Conservation (phyloP, 2,113 vertebrate species). For the Lucifuga dentata region DNA sequence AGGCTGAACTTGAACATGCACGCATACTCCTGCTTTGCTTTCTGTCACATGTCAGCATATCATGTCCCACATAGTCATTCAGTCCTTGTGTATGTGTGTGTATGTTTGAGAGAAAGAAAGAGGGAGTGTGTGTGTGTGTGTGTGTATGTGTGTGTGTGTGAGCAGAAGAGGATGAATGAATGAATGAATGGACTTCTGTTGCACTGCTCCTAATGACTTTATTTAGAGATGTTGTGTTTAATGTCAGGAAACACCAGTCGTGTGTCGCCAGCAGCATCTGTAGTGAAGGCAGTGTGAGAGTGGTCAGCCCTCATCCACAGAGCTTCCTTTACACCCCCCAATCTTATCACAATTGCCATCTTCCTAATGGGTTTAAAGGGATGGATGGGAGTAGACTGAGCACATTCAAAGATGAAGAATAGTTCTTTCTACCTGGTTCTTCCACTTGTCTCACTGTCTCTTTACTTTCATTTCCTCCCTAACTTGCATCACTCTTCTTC, state of each 20-base stretch:
- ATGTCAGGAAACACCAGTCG: slow-evolving; percentile 92
- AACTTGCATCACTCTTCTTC: slow-evolving; percentile 41
- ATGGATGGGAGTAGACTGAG: slow-evolving; percentile 49
- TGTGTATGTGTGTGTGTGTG: slow-evolving; percentile 47
- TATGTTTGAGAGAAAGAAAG: slow-evolving; percentile 21
- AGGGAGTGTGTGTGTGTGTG: slow-evolving; percentile 31
- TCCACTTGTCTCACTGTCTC: too few species aligned
- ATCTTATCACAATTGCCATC: slow-evolving; percentile 72
- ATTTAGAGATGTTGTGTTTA: slow-evolving; percentile 91
- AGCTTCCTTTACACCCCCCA: slow-evolving; percentile 79
- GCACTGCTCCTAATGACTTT: slow-evolving; percentile 87
- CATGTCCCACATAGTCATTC: slow-evolving; percentile 35
- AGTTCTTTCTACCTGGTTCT: too few species aligned
- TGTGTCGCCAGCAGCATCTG: slow-evolving; percentile 86
- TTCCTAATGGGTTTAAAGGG: slow-evolving; percentile 84
- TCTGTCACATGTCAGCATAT: slow-evolving; percentile 71
- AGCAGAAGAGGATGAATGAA: slow-evolving; percentile 37
- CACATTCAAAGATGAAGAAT: neutral
- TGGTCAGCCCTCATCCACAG: slow-evolving; percentile 54
- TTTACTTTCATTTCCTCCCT: slow-evolving; percentile 18
- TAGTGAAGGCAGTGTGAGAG: slow-evolving; percentile 66
- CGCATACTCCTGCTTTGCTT: slow-evolving; percentile 58
- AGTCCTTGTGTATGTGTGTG: slow-evolving; percentile 19
- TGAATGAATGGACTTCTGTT: slow-evolving; percentile 79
- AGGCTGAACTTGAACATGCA: slow-evolving; percentile 56